Base-by-base conservation (phyloP, 2,797 vertebrate species). In the Mormyrus hasselquistii region DNA sequence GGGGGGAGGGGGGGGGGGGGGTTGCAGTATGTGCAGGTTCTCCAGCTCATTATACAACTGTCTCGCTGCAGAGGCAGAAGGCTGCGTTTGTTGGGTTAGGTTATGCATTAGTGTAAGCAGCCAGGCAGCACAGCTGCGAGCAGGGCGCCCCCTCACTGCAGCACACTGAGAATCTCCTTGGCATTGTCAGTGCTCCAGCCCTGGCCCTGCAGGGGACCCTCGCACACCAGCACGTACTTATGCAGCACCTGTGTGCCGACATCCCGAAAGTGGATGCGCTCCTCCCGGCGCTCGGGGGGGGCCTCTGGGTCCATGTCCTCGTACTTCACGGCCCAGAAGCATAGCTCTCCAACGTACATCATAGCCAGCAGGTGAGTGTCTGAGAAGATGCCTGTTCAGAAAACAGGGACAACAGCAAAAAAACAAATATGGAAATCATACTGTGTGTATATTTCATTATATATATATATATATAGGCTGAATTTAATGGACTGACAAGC, bases 271-370 rank as follows among this genome's bases (percentile, higher is more conserved):
- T 98, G 97, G 92, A 98, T 95, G 0, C 91, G 89, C 62, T 95
- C 90, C 87, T 93, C 96, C 89, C 94, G 94, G 89, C 93, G 93
- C 91, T 96, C 95, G 91, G 94, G 93, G 86, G 94, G 44, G 82
- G 19, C 93, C 57, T 94, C 96, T 84, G 94, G 94, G 47, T 94
- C 94, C 93, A 96, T 97, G 92, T 97, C 96, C 92, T 97, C 96
- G 1, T 97, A 96, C 91, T 96, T 98, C 89, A 98, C 96, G 22
- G 97, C 97, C 98, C 98, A 99, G 94, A 97, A 98, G 95, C 98
- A 99, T 97, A 99, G 98, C 95, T 99, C 98, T 87, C 98, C 98
- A 2, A 97, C 96, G 94, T 99, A 99, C 98, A 99, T 98, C 97
- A 99, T 97, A 0, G 98, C 98, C 94, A 99, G 93, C 91, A 99